Evolutionary conservation across 2,888 invertebrate genomes (phyloP), one percentile per base, ranked within the genome.

Genomic region (Branchinecta sandiegonensis): DNA sequence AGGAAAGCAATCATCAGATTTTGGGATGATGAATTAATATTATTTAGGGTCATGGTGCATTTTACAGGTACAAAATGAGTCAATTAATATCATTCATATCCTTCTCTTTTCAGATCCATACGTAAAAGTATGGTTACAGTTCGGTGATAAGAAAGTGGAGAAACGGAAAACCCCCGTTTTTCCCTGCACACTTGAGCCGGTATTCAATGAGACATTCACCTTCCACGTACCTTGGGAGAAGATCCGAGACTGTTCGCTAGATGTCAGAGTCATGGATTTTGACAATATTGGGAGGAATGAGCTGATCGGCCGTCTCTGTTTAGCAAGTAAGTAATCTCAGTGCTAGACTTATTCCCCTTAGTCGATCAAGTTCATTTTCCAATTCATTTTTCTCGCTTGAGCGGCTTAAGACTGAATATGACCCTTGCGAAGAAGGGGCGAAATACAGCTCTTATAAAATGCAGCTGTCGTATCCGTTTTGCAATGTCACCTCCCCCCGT

Each of bases 171-270:
- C 94, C 68, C 91, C 92, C 71, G 89, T 93, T 76, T 92, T 90
- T 79, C 92, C 90, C 76, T 92, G 92, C 80, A 94, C 92, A 68
- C 82, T 95, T 74, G 94, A 95, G 80, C 95, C 95, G 0, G 88
- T 94, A 70, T 95, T 94, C 83, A 94, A 95, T 80, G 94, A 94
- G 80, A 88, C 91, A 12, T 95, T 95, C 82, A 89, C 89, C 67
- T 95, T 94, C 83, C 91, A 90, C 80, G 94, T 95, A 68, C 94
- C 94, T 14, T 94, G 94, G 93, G 94, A 95, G 80, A 92, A 93
- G 80, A 94, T 95, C 73, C 81, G 94, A 70, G 94, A 95, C 78
- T 94, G 94, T 76, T 92, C 91, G 66, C 83, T 95, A 72, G 91
- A 94, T 76, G 90, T 95, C 23, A 88, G 89, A 82, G 94, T 94